phyloP scores from a whole-genome alignment of 2,888 invertebrate genomes.

The Rhorus exstirpatorius region DNA sequence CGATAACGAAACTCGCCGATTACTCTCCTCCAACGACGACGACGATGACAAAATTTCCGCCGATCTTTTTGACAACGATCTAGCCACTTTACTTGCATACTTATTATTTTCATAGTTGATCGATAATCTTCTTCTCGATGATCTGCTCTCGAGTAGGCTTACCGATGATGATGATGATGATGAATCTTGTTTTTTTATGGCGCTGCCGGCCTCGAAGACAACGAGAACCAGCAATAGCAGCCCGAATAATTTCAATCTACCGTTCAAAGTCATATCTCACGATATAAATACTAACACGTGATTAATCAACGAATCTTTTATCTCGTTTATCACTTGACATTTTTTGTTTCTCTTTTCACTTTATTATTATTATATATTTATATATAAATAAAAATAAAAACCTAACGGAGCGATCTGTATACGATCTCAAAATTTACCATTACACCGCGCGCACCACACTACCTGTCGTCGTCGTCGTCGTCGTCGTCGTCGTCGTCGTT shows the following conservation, averaged over 20 bases:
- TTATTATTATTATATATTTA: no score
- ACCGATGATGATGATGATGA: no score
- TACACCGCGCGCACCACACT: neutral
- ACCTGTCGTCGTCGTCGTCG: neutral
- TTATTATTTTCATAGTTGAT: no score
- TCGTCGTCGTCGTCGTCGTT: constrained; percentile 27
- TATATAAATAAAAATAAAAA: no score
- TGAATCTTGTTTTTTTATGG: constrained; percentile 9
- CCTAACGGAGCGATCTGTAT: constrained; percentile 51
- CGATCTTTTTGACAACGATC: constrained; percentile 82
- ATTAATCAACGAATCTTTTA: constrained; percentile 42
- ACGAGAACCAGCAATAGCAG: constrained; percentile 60
- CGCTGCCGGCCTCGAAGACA: constrained; percentile 48
- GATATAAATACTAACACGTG: constrained; percentile 74
- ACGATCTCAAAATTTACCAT: no score
- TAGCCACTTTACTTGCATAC: constrained; percentile 74
- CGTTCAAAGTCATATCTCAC: constrained; percentile 57
- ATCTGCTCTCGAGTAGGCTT: no score
- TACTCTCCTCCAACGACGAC: constrained; percentile 81
- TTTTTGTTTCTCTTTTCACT: constrained; percentile 28
- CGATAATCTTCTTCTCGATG: no score
- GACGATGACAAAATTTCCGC: no score
- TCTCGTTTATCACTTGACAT: constrained; percentile 35
- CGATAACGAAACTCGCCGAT: constrained; percentile 32
- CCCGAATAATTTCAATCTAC: constrained; percentile 55